Conservation (phyloP, 1,140 invertebrate genomes). For the Pomacea maculata region DNA sequence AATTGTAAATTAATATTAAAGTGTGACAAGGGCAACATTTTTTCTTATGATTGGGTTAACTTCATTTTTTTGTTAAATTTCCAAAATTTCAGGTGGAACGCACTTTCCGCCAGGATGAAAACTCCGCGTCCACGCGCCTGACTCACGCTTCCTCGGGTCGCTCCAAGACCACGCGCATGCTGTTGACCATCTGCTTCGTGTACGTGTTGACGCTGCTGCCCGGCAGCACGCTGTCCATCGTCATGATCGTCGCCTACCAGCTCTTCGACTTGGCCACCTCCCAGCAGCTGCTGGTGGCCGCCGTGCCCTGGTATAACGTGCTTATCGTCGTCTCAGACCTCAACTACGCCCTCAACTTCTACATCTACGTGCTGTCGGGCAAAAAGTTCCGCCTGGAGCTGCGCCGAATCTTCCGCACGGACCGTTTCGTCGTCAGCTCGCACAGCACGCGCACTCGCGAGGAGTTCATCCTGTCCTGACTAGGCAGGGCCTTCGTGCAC, state of each 20-base stretch:
- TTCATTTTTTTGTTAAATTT: no score
- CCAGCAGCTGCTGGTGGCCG: slow-evolving; percentile 17
- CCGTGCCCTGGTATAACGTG: slow-evolving; percentile 42
- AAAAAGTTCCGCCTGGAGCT: slow-evolving; percentile 55
- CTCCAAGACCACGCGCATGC: slow-evolving; percentile 57
- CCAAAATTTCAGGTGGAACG: slow-evolving; percentile 9
- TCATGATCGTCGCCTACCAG: slow-evolving; percentile 33
- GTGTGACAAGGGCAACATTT: no score
- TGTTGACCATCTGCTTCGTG: slow-evolving; percentile 53
- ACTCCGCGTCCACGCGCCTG: slow-evolving; percentile 31
- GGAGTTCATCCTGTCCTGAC: slow-evolving; percentile 24
- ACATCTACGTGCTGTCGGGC: slow-evolving; percentile 56
- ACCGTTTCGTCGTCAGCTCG: slow-evolving; percentile 22
- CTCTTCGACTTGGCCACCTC: background rate
- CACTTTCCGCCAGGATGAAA: slow-evolving; percentile 25
- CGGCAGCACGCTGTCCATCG: slow-evolving; percentile 42
- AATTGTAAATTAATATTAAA: no score
- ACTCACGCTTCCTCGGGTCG: slow-evolving; percentile 28
- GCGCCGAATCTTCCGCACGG: slow-evolving; percentile 39
- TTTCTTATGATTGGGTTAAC: no score
- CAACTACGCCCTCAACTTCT: slow-evolving; percentile 59
- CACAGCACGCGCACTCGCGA: slow-evolving; percentile 17
- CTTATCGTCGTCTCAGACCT: slow-evolving; percentile 41
- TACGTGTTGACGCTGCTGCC: slow-evolving; percentile 56
- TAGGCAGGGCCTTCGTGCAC: background rate